phyloP scores from a whole-genome alignment of 2,797 vertebrate genomes.

The Lacerta agilis region DNA sequence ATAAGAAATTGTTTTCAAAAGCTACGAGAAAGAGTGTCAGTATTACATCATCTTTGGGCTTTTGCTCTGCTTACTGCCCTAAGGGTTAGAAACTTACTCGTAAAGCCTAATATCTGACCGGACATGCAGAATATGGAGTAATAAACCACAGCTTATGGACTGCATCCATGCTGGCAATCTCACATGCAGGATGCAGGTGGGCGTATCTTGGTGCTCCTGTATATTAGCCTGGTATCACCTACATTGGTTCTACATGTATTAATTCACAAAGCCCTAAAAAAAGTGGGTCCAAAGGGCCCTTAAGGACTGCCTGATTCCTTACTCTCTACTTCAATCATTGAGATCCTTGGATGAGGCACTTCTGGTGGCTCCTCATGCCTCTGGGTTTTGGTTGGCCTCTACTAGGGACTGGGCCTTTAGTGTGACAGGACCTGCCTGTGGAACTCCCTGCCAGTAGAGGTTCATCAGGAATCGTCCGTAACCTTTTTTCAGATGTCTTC shows the following conservation, averaged over 20 bases:
- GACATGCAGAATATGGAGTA: background rate
- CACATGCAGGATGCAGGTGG: background rate
- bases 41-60: background rate
- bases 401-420: too few relatives aligned
- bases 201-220: background rate
- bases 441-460: too few relatives aligned
- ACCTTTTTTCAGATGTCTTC: too few relatives aligned
- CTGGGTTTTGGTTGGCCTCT: too few relatives aligned
- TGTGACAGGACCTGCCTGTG: too few relatives aligned
- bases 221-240: background rate
- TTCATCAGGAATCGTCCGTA: too few relatives aligned
- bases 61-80: background rate
- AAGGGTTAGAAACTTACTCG: background rate
- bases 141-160: background rate
- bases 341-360: too few relatives aligned
- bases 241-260: background rate
- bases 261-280: too few relatives aligned
- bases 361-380: too few relatives aligned
- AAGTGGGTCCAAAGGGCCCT: too few relatives aligned
- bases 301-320: too few relatives aligned
- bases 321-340: too few relatives aligned
- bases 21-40: background rate
- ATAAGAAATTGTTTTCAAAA: background rate
- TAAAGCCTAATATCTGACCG: background rate
- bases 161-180: background rate